Evolutionary conservation across 1,140 invertebrate species (phyloP).

Genomic region (Drosophila erecta): DNA sequence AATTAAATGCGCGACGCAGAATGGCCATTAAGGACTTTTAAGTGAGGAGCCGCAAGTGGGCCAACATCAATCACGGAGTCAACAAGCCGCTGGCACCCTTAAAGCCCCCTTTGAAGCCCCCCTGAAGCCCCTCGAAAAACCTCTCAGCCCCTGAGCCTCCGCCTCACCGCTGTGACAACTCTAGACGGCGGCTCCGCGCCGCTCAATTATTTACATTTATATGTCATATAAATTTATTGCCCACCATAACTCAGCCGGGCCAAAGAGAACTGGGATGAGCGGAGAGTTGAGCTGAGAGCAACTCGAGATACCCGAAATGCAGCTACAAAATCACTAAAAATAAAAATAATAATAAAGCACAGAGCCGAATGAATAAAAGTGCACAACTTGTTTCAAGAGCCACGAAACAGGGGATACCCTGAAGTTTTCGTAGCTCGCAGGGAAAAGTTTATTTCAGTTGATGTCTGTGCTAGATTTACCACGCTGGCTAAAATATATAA

Average conservation of each 20-base stretch:
- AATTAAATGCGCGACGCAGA: constrained; percentile 68
- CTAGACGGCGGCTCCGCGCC: constrained; percentile 49
- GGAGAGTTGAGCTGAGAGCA: constrained; percentile 31
- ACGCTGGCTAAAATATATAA: too few species aligned
- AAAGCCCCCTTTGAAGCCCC: background rate
- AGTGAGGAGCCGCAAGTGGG: constrained; percentile 30
- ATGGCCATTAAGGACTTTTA: constrained; percentile 67
- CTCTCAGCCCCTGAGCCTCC: constrained; percentile 13
- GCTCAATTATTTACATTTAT: constrained; percentile 84
- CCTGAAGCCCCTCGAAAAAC: background rate
- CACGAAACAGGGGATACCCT: constrained; percentile 5
- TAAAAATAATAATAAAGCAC: constrained; percentile 60
- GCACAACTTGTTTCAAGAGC: background rate
- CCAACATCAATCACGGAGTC: constrained; percentile 57
- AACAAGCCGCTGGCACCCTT: constrained; percentile 48
- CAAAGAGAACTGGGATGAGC: constrained; percentile 9
- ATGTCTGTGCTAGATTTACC: too few species aligned
- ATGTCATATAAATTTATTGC: constrained; percentile 82
- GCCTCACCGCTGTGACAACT: constrained; percentile 54
- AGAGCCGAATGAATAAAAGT: constrained; percentile 21
- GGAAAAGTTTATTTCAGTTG: too few species aligned
- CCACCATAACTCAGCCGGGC: constrained; percentile 65
- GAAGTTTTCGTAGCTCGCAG: background rate
- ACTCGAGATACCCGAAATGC: constrained; percentile 68
- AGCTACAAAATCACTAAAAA: constrained; percentile 69